Evolutionary conservation across 2,888 invertebrate species (phyloP), one percentile per base, ranked within the genome.

Genomic region (Branchipolynoe longqiensis): DNA sequence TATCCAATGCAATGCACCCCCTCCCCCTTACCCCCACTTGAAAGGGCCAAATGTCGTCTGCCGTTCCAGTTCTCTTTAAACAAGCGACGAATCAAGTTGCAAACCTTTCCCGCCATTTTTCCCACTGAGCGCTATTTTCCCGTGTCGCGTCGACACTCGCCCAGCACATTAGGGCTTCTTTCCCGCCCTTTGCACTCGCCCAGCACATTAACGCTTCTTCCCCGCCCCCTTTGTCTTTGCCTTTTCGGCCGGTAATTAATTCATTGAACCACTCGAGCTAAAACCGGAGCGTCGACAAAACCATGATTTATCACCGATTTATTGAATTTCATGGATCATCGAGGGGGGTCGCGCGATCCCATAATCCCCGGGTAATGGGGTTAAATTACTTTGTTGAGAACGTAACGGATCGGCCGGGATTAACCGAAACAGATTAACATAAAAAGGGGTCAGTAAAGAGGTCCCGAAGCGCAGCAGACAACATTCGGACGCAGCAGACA

Each of bases 281-380:
- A 41, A 78, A 48, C 48, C 54, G 41, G n/a, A n/a, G 12, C 48
- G 28, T 8, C 41, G 48, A 78, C 48, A 78, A 41, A 38, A 41
- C 18, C 78, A 28, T 78, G 78, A 78, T 78, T 78, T 78, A 78
- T 78, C 78, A 33, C 78, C 78, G 28, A 78, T 78, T 78, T 78
- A 78, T 78, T 78, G 78, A 78, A 78, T 78, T 78, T 78, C 78
- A 78, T 78, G 78, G 78, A 78, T 78, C 78, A 78, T 78, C 78
- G 78, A 40, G 78, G 78, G 78, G 78, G 78, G 78, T 78, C 78
- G 8, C 1, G 54, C 69, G 41, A 78, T 78, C 78, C 78, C 78
- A 78, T 78, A 78, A 78, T 78, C 78, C 78, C 78, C 28, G 41
- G 78, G 41, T 78, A 78, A 78, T 78, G 78, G 78, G 78, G 78